Percentiles rank a stretch among this genome's conserved stretches.
Evolutionary conservation across 2,113 vertebrate genomes (phyloP).

Genomic region (pig (Sus scrofa)): T2T-Sscrofa CM000812.6:162522001-162522500

Average conservation of each 20-base stretch:
- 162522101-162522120: not conserved
- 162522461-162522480: not conserved
- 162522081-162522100: conserved; percentile 61
- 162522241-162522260: conserved; percentile 82
- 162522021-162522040: not conserved
- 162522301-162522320: conserved; percentile 90
- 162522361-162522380: conserved; percentile 92
- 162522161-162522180: conserved; percentile 44
- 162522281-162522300: conserved; percentile 92
- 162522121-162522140: conserved; percentile 55
- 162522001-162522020: not conserved
- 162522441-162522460: not conserved
- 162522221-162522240: conserved; percentile 81
- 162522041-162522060: not conserved
- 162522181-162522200: conserved; percentile 62
- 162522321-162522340: conserved; percentile 91
- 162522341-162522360: conserved; percentile 95
- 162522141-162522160: not conserved
- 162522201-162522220: conserved; percentile 44
- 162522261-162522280: conserved; percentile 89
- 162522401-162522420: conserved; percentile 95
- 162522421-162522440: conserved; percentile 87
- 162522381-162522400: conserved; percentile 92
- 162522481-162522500: not conserved
- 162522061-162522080: not conserved